Evolutionary conservation across 2,113 vertebrate species (phyloP), one percentile per base, ranked within the genome.

Genomic region (Pionites leucogaster): DNA sequence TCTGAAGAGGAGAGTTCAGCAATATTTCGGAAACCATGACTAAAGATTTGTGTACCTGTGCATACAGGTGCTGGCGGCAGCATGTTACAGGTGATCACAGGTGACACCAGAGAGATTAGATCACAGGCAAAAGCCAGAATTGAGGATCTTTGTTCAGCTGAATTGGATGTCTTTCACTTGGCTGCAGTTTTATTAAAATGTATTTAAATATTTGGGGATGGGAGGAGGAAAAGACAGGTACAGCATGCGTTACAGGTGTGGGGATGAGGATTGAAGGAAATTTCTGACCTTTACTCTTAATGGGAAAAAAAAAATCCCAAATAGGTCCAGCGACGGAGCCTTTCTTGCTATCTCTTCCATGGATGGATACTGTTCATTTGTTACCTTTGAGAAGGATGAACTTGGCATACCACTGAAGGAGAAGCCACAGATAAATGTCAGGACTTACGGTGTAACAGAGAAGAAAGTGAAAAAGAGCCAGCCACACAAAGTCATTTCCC

Each of bases 351-450:
- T 99, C 64, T 99, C 99, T 29, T 99, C 99, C 95, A 99, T 99
- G 9, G 99, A 99, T 2, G 99, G 99, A 10, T 99, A 99, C 93
- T 99, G 99, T 92, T 99, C 99, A 4, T 99, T 99, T 62, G 98
- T 99, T 89, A 99, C 99, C 9, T 99, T 99, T 70, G 98, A 98
- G 91, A 97, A 98, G 19, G 98, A 97, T 5, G 99, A 99, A 94
- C 98, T 99, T 80, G 99, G 99, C 31, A 90, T 96, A 14, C 98
- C 98, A 2, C 91, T 99, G 86, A 99, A 99, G 93, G 99, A 99
- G 74, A 99, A 98, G 42, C 99, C 99, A 4, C 95, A 97, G 33
- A 82, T 99, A 72, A 98, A 97, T 28, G 3, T 98, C 57, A 97
- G 98, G 74, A 97, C 98, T 27, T 97, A 98, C 2, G 96, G 90